Base-by-base conservation (phyloP, 2,797 vertebrate genomes). In the Rhinella marina region DNA sequence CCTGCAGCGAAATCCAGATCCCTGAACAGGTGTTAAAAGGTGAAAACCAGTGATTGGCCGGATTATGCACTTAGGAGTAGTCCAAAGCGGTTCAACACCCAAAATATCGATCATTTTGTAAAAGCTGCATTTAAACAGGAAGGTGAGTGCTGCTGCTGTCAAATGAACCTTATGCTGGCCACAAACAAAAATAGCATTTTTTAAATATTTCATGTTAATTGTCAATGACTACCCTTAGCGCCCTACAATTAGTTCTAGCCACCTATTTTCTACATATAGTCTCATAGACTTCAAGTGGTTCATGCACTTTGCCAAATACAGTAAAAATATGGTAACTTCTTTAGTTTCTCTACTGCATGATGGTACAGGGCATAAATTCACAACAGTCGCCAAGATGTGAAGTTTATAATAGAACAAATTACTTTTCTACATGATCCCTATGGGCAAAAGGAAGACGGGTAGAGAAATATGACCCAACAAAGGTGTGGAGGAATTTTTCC, bases 391-490 rank as follows among this genome's bases (percentile, higher is more conserved):
- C 27, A 66, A 78, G 48, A 77, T 77, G 14, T 82, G 86, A 87
- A 76, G 68, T 75, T 61, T 87, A 70, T 87, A 82, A 87, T 72
- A 59, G 78, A 86, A 81, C 78, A 86, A 86, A 86, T 86, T 72
- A 86, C 85, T 81, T 86, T 81, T 73, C 78, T 25, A 72, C 66
- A 82, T 52, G 48, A 50, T 64, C 86, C 66, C 79, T 21, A 64
- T 59, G 72, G 79, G 70, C 86, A 32, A 64, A 62, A 75, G 70
- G 56, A 75, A 41, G 70, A 82, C 41, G 32, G 57, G 17, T n/a
- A 73, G 56, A 75, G 66, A 87, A 87, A 82, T 87, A 87, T 50
- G n/a, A 76, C 56, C 68, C 56, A 81, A 82, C 79, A 64, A 87
- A 16, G 52, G 79, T 76, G n/a, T 29, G 21, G 8, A 61, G 79